Evolutionary conservation across 2,797 vertebrate genomes (phyloP), one percentile per base, ranked within the genome.

Genomic region (Ibycter americanus): DNA sequence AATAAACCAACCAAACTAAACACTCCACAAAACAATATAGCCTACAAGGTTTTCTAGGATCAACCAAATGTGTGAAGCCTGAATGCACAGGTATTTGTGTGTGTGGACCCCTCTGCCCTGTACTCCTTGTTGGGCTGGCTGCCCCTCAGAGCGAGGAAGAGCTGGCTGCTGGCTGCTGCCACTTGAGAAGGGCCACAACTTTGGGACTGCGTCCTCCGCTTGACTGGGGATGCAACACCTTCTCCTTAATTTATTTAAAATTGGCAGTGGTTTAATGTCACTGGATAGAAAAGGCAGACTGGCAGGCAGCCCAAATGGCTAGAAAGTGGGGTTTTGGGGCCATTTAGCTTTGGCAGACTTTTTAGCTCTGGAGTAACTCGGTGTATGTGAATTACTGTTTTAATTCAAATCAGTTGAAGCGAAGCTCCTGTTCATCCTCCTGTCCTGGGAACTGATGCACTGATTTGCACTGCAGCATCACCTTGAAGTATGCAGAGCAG

Each of bases 141-240:
- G 36, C 22, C 11, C 31, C 31, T 78, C 18, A 27, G 32, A 25
- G 7, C 0, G 1, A 59, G 27, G 27, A 74, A 23, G 20, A 46
- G 17, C 7, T 68, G 49, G 2, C 19, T 65, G 8, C 26, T 47
- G n/a, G 6, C 58, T 80, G 20, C 73, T 83, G 26, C 19, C 42
- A 12, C 26, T 77, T 51, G 23, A 73, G 62, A n/a, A 47, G 8
- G 15, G 32, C 5, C 29, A 29, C 5, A 20, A 12, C 34, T 68
- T 36, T 9, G 22, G n/a, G 12, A 23, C 51, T 7, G 8, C 16
- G 13, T 15, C 46, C 18, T 89, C 46, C 61, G 29, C n/a, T 76
- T 0, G 0, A 2, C 26, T 83, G 8, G 5, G 12, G 23, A 47
- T 18, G 15, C 15, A 79, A 34, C 14, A 58, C 0, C 3, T 83